Conservation (phyloP, 2,888 invertebrate species). For the Drosophila recens region DNA sequence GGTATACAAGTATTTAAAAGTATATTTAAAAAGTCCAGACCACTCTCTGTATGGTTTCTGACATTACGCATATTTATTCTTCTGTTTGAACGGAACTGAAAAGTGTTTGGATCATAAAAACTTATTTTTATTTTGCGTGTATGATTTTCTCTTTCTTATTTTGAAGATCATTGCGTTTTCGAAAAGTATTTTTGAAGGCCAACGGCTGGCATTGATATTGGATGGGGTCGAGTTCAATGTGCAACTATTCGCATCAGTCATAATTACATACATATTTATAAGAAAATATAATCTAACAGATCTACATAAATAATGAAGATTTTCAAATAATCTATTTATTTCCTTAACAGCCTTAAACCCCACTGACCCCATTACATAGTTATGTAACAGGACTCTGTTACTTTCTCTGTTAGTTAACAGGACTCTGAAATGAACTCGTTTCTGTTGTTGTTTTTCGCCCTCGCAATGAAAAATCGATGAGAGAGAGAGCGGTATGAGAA, state of each 20-base stretch:
- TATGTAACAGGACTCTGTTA: no score
- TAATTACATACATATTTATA: constrained; percentile 16
- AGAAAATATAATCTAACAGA: background rate
- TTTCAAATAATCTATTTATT: no score
- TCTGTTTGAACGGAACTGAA: constrained; percentile 26
- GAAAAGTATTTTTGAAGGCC: constrained; percentile 65
- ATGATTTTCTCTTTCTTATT: constrained; percentile 19
- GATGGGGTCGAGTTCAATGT: constrained; percentile 77
- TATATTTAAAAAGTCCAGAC: constrained; percentile 18
- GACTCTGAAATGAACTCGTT: constrained; percentile 23
- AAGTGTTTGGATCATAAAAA: constrained; percentile 46
- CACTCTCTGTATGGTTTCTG: constrained; percentile 22
- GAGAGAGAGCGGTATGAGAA: background rate
- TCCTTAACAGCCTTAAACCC: background rate
- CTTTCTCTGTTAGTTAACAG: background rate
- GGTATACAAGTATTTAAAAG: constrained; percentile 6
- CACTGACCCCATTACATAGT: constrained; percentile 51
- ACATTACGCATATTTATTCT: constrained; percentile 4
- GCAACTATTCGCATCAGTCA: constrained; percentile 41
- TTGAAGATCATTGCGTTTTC: constrained; percentile 65
- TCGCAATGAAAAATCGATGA: constrained; percentile 54
- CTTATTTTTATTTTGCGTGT: constrained; percentile 25
- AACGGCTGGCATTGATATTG: constrained; percentile 59
- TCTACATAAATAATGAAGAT: no score
- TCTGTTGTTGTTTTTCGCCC: background rate